Base-by-base conservation (phyloP, 2,797 vertebrate genomes). In the Triplophysa yarkandensis region DNA sequence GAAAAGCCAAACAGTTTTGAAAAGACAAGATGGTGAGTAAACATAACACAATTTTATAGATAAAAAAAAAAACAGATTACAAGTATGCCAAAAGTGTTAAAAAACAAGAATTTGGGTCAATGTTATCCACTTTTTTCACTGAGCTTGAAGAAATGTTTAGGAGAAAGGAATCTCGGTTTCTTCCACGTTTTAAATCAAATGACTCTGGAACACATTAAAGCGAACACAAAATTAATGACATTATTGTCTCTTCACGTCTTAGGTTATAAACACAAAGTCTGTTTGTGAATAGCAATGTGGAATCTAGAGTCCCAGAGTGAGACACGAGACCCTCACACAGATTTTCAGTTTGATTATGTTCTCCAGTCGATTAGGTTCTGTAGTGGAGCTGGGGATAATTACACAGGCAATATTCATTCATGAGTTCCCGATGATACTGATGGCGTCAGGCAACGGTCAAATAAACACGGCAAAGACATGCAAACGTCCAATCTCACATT, bases 311-410 rank as follows among this genome's bases (percentile, higher is more conserved):
- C 71, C 58, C 52, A 48, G 28, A 80, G 81, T 16, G 21, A 68
- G 62, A 65, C 78, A 57, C 61, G 4, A 25, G 63, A 27, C 72
- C 60, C 68, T 77, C 8, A 21, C 27, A 48, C 7, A 60, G 30
- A 72, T 54, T 61, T 44, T 75, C 55, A 11, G 50, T 72, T 75
- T 80, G 63, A 82, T 82, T 80, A 46, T 67, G 32, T 76, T 78
- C 63, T 60, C 52, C 27, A 13, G 16, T 77, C 34, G 64, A 65
- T 80, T 66, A 28, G n/a, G 21, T 14, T 60, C 61, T 82, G 52
- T 71, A 72, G 61, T 68, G 64, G 76, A 61, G 74, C 68, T 39
- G 28, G 61, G 77, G 68, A 61, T 80, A 77, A 82, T 82, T 80
- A 76, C 58, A 66, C 44, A 52, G 11, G 52, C 65, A 78, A 52